Conservation (phyloP, 2,113 vertebrate species). For the Notarius quadriscutis region DNA sequence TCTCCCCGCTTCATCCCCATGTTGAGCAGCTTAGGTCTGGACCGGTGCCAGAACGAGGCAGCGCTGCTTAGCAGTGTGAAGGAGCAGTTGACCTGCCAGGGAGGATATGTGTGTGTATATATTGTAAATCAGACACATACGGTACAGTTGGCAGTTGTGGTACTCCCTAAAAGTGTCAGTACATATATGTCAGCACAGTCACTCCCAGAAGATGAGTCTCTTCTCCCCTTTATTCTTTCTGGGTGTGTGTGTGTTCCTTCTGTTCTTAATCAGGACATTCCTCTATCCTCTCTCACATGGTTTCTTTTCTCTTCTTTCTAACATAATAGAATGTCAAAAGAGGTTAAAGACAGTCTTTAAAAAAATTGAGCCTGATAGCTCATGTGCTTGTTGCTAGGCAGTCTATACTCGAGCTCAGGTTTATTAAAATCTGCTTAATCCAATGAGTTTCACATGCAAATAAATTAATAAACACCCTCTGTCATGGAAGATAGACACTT, state of each 20-base stretch:
- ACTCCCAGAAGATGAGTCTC: constrained; percentile 24
- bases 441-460: not conserved
- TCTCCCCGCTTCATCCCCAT: not conserved
- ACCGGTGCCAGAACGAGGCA: not conserved
- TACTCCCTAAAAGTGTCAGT: constrained; percentile 6
- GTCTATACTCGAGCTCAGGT: not conserved
- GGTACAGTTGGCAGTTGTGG: constrained; percentile 25
- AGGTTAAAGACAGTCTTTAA: not conserved
- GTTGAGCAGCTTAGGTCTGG: constrained; percentile 14
- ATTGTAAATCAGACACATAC: constrained; percentile 16
- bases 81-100: not conserved
- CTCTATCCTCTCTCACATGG: not conserved
- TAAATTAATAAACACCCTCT: not conserved
- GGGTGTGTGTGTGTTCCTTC: constrained; percentile 3
- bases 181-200: constrained; percentile 2
- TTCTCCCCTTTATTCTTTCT: constrained; percentile 1
- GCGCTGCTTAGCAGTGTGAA: constrained; percentile 23
- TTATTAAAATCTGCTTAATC: not conserved
- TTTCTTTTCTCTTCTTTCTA: not conserved
- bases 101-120: not conserved
- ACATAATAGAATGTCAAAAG: not conserved
- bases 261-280: constrained; percentile 4
- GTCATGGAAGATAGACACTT: not conserved
- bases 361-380: not conserved
- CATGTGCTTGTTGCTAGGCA: not conserved